Evolutionary conservation across 1,140 invertebrate species (phyloP).

Genomic region (Ips nitidus): DNA sequence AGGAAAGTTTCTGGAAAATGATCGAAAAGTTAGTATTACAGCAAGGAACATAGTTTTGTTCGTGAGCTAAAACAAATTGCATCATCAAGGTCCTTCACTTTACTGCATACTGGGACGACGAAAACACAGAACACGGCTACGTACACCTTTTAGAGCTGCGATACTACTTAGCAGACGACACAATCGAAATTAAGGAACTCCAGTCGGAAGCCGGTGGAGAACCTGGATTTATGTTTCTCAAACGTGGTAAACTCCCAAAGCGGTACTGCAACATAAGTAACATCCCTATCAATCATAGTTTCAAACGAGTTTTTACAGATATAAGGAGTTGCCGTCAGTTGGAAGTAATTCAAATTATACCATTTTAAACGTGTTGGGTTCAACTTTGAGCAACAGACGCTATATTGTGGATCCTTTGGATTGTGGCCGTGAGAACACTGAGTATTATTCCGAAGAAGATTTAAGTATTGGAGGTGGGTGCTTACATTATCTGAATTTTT

Average conservation of each 20-base stretch:
- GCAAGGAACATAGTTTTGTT: not conserved
- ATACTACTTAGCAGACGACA: slow-evolving; percentile 87
- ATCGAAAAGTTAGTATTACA: slow-evolving; percentile 63
- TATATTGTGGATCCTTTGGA: slow-evolving; percentile 63
- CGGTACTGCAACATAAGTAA: slow-evolving; percentile 49
- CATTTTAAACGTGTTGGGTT: slow-evolving; percentile 71
- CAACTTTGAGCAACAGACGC: slow-evolving; percentile 52
- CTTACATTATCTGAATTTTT: not conserved
- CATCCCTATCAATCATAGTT: no score
- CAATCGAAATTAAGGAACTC: slow-evolving; percentile 83
- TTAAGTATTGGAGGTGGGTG: slow-evolving; percentile 74
- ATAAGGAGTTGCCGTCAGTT: slow-evolving; percentile 56
- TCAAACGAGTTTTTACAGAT: slow-evolving; percentile 13
- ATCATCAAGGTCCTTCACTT: slow-evolving; percentile 66
- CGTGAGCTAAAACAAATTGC: not conserved
- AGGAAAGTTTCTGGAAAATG: slow-evolving; percentile 74
- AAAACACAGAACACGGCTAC: slow-evolving; percentile 68
- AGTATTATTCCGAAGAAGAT: slow-evolving; percentile 73
- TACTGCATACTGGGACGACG: slow-evolving; percentile 88
- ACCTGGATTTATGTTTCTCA: slow-evolving; percentile 70
- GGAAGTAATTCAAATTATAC: slow-evolving; percentile 61
- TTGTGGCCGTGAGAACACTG: slow-evolving; percentile 53
- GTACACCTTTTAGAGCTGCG: slow-evolving; percentile 74
- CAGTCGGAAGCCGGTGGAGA: slow-evolving; percentile 68
- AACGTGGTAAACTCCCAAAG: slow-evolving; percentile 76